Conservation (phyloP, 1,140 invertebrate species). For the Listronotus oregonensis region DNA sequence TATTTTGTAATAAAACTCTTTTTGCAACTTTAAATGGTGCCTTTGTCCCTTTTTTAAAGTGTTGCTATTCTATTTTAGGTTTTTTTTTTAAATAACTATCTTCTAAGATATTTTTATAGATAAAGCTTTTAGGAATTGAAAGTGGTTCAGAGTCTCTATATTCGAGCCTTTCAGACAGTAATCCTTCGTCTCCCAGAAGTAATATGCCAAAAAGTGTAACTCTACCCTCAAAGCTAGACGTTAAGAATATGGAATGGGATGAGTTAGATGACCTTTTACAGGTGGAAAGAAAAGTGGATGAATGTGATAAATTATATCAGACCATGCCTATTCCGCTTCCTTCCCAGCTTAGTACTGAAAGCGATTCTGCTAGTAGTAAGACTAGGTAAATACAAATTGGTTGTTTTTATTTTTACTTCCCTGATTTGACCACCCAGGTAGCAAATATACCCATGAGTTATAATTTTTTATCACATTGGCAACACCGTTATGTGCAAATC, state of each 20-base stretch:
- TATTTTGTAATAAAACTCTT: too few relatives aligned
- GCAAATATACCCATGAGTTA: too few relatives aligned
- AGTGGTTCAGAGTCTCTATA: slow-evolving; percentile 45
- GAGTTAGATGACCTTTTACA: slow-evolving; percentile 72
- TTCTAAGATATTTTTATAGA: too few relatives aligned
- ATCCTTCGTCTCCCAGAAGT: slow-evolving; percentile 37
- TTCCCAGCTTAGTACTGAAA: slow-evolving; percentile 61
- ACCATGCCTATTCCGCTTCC: slow-evolving; percentile 72
- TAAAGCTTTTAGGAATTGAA: slow-evolving; percentile 42
- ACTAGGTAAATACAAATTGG: slow-evolving; percentile 30
- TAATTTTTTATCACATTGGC: too few relatives aligned
- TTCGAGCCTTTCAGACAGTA: slow-evolving; percentile 40
- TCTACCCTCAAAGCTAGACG: slow-evolving; percentile 70
- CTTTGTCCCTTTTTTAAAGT: too few relatives aligned
- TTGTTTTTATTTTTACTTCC: too few relatives aligned
- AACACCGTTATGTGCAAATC: too few relatives aligned
- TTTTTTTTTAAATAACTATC: too few relatives aligned
- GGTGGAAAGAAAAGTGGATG: slow-evolving; percentile 69
- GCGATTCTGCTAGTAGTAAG: slow-evolving; percentile 34
- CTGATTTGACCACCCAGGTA: too few relatives aligned
- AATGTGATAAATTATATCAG: slow-evolving; percentile 70
- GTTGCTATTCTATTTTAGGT: too few relatives aligned
- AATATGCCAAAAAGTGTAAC: slow-evolving; percentile 62
- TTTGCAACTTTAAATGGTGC: too few relatives aligned
- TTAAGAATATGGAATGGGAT: slow-evolving; percentile 70